Evolutionary conservation across 2,113 vertebrate genomes (phyloP).

Genomic region (Mesitornis unicolor): DNA sequence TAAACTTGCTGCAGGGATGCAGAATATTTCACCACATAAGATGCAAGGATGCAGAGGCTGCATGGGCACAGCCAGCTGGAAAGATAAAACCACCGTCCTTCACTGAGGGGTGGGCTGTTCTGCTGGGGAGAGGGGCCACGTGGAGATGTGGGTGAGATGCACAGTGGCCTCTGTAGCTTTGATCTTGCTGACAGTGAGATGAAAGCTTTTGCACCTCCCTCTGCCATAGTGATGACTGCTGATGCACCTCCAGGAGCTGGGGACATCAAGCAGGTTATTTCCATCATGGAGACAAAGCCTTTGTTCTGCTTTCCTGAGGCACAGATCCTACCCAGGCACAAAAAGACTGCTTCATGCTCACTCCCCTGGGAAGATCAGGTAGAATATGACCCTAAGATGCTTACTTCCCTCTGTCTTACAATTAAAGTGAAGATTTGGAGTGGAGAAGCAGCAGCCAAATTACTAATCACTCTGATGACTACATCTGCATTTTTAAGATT

Average conservation of each 20-base stretch:
- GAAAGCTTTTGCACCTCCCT: not conserved
- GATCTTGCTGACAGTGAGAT: not conserved
- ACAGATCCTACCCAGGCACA: not conserved
- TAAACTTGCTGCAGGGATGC: not conserved
- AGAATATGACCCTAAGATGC: not conserved
- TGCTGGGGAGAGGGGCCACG: not conserved
- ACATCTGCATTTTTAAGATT: slow-evolving; percentile 34
- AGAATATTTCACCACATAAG: not conserved
- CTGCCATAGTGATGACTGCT: not conserved
- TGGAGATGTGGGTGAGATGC: not conserved
- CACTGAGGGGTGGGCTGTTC: not conserved
- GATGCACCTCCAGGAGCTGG: not conserved
- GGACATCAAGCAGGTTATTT: not conserved
- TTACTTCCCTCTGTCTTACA: not conserved
- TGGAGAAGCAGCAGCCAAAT: slow-evolving; percentile 9
- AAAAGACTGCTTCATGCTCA: not conserved
- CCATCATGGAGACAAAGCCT: not conserved
- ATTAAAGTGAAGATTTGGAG: slow-evolving; percentile 15
- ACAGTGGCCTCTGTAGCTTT: not conserved
- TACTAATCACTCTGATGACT: slow-evolving; percentile 41
- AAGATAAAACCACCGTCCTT: not conserved
- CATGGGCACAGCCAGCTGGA: accelerated
- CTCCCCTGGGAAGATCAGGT: not conserved
- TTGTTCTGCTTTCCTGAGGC: not conserved
- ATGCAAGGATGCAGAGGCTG: not conserved